phyloP scores from a whole-genome alignment of 2,888 invertebrate species.

The Andrena dorsata region DNA sequence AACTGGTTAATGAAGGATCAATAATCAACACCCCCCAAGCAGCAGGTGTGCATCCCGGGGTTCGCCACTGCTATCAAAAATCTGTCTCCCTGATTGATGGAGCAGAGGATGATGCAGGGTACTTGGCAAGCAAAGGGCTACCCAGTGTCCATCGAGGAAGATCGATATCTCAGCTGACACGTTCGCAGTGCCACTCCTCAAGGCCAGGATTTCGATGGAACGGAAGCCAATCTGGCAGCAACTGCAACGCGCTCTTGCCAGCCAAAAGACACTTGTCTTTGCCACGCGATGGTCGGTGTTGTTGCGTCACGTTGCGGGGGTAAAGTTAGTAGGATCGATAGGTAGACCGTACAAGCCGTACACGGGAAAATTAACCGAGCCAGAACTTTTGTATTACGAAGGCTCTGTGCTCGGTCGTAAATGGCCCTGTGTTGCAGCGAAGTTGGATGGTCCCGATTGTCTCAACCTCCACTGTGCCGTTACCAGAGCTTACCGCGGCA shows the following conservation, averaged over 20 bases:
- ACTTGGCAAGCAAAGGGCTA: constrained; percentile 12
- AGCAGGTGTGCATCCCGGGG: background rate
- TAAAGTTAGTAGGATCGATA: constrained; percentile 72
- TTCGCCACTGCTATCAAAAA: background rate
- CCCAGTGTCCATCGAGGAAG: background rate
- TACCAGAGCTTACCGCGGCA: background rate
- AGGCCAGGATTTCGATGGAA: constrained; percentile 22
- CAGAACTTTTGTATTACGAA: constrained; percentile 45
- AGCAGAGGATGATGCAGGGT: background rate
- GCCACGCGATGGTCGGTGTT: constrained; percentile 1
- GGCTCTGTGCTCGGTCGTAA: background rate
- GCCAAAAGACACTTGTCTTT: constrained; percentile 64
- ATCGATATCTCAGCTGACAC: constrained; percentile 26
- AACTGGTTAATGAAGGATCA: too few relatives aligned
- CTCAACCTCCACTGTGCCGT: background rate
- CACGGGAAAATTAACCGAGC: constrained; percentile 48
- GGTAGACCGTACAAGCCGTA: constrained; percentile 27
- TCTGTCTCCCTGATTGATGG: constrained; percentile 4
- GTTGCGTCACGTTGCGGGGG: constrained; percentile 71
- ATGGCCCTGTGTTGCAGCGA: background rate
- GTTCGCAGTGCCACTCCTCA: constrained; percentile 29
- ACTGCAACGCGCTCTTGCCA: constrained; percentile 34
- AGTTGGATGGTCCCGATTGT: background rate
- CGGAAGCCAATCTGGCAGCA: constrained; percentile 8
- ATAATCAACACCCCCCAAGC: background rate